phyloP scores from a whole-genome alignment of 2,888 invertebrate species.

The Drosophila ezoana region DNA sequence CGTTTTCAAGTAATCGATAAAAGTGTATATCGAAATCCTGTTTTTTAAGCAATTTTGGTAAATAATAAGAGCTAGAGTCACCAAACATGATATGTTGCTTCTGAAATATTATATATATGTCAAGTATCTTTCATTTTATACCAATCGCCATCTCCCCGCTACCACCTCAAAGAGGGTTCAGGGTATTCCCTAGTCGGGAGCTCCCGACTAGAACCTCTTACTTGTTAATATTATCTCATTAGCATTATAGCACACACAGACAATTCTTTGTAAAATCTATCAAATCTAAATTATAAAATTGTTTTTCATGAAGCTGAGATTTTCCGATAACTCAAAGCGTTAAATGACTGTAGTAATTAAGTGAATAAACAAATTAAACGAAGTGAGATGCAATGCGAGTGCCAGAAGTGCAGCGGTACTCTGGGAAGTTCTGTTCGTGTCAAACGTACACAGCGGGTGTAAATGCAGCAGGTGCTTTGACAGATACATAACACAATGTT shows the following conservation, averaged over 20 bases:
- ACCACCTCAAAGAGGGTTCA: no score
- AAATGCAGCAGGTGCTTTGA: slow-evolving; percentile 17
- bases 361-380: slow-evolving; percentile 26
- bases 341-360: slow-evolving; percentile 53
- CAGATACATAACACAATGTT: slow-evolving; percentile 64
- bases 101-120: no score
- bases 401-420: slow-evolving; percentile 4
- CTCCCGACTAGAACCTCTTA: no score
- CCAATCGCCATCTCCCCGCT: no score
- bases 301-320: slow-evolving; percentile 21
- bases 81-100: no score
- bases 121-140: no score
- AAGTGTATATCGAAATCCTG: no score
- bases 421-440: background rate
- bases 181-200: no score
- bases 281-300: slow-evolving; percentile 27
- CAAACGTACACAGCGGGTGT: background rate
- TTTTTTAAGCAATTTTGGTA: no score
- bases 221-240: no score
- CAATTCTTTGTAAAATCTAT: slow-evolving; percentile 13
- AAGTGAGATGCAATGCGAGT: slow-evolving; percentile 11
- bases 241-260: background rate
- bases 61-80: no score
- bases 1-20: no score
- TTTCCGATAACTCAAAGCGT: slow-evolving; percentile 15